A percentile compares a stretch with the other conserved stretches of the same genome.
Evolutionary conservation across 1,140 invertebrate genomes (phyloP).

Genomic region (Temnothorax longispinosus): DNA sequence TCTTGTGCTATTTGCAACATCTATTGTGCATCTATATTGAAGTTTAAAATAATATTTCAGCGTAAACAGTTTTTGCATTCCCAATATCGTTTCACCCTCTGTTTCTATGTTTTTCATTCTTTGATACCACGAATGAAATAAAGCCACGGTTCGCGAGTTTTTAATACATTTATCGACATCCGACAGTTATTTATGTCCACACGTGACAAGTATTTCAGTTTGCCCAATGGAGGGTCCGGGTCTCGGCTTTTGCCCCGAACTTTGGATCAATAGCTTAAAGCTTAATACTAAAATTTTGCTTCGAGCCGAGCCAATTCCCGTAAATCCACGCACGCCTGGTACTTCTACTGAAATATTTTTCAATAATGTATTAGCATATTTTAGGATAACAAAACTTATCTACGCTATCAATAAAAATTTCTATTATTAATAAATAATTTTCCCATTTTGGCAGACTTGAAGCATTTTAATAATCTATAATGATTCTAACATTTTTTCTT

Average conservation of each 20-base stretch:
- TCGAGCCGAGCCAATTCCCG: neutral
- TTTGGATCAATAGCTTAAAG: slow-evolving; percentile 60
- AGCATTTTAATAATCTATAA: neutral
- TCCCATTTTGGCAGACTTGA: neutral
- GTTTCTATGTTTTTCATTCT: slow-evolving; percentile 78
- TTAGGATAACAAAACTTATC: neutral
- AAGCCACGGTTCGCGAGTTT: slow-evolving; percentile 81
- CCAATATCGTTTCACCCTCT: slow-evolving; percentile 29
- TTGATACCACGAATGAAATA: slow-evolving; percentile 78
- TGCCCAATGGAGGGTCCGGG: slow-evolving; percentile 58
- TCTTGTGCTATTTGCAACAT: neutral
- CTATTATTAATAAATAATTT: neutral
- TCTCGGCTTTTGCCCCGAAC: slow-evolving; percentile 61
- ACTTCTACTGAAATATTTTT: neutral
- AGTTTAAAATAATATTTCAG: slow-evolving; percentile 32
- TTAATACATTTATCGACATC: slow-evolving; percentile 82
- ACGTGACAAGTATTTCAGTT: slow-evolving; percentile 66
- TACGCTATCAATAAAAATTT: neutral
- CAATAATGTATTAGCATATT: neutral
- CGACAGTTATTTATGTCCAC: slow-evolving; percentile 81
- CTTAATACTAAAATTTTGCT: slow-evolving; percentile 43
- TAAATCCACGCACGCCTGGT: neutral
- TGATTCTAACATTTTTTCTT: neutral
- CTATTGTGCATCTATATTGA: neutral
- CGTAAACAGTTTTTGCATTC: slow-evolving; percentile 24